A percentile compares a stretch with the other conserved stretches of the same genome.
Conservation (phyloP, 2,888 invertebrate genomes). For the Pandemis heparana region DNA sequence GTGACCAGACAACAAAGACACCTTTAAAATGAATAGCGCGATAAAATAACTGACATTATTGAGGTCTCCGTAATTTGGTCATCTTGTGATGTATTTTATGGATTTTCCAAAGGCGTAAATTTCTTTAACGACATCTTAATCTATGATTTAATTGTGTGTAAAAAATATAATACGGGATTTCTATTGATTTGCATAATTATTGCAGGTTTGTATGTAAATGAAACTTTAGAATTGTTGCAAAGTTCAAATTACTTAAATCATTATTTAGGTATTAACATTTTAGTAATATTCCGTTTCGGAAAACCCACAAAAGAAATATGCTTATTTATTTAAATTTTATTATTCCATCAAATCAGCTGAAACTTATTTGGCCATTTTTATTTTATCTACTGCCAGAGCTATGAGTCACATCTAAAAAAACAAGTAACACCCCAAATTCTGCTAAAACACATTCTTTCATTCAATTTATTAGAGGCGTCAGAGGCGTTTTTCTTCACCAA, state of each 20-base stretch:
- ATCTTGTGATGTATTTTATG: slow-evolving; percentile 46
- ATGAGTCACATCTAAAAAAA: neutral
- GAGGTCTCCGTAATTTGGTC: slow-evolving; percentile 41
- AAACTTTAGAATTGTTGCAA: slow-evolving; percentile 24
- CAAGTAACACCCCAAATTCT: neutral
- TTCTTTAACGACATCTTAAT: slow-evolving; percentile 55
- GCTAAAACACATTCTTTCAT: slow-evolving; percentile 40
- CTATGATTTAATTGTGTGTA: slow-evolving; percentile 54
- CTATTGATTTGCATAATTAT: slow-evolving; percentile 38
- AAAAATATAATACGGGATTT: slow-evolving; percentile 56
- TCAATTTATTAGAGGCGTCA: slow-evolving; percentile 40
- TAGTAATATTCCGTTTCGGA: slow-evolving; percentile 1
- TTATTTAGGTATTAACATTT: slow-evolving; percentile 15
- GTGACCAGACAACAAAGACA: slow-evolving; percentile 16
- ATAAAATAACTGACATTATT: neutral
- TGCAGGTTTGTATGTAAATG: slow-evolving; percentile 29
- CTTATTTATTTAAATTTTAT: slow-evolving; percentile 1
- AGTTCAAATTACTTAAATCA: slow-evolving; percentile 5
- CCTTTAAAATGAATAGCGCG: neutral
- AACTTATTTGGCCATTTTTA: neutral
- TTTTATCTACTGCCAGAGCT: neutral
- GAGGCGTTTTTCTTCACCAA: slow-evolving; percentile 45
- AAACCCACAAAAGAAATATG: neutral
- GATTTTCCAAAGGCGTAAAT: slow-evolving; percentile 54
- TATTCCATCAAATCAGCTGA: neutral